Evolutionary conservation across 2,888 invertebrate genomes (phyloP).

Genomic region (Agrochola macilenta): DNA sequence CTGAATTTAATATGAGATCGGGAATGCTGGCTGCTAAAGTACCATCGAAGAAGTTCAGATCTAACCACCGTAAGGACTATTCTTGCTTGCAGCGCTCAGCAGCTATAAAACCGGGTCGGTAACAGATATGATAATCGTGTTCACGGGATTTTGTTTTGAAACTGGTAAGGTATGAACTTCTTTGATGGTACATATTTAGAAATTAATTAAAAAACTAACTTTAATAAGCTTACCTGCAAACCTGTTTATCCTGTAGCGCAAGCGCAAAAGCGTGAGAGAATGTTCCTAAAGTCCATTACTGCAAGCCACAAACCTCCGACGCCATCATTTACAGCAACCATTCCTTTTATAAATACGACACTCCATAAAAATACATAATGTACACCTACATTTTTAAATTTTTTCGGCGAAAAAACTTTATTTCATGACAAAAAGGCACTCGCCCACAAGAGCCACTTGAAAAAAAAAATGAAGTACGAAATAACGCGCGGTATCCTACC

Average conservation of each 20-base stretch:
- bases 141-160: too few relatives aligned
- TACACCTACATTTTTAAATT: slow-evolving; percentile 70
- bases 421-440: slow-evolving; percentile 83
- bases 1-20: neutral
- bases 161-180: too few relatives aligned
- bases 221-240: slow-evolving; percentile 37
- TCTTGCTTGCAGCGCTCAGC: too few relatives aligned
- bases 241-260: slow-evolving; percentile 28
- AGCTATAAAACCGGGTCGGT: too few relatives aligned
- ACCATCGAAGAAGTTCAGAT: too few relatives aligned
- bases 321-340: slow-evolving; percentile 42
- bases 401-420: slow-evolving; percentile 71
- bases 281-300: slow-evolving; percentile 24
- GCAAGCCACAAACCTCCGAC: slow-evolving; percentile 37
- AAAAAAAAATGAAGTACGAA: slow-evolving; percentile 81
- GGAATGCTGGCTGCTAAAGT: neutral
- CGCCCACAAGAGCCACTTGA: slow-evolving; percentile 78
- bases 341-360: slow-evolving; percentile 60
- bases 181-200: neutral
- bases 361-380: slow-evolving; percentile 58
- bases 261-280: slow-evolving; percentile 33
- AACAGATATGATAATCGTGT: too few relatives aligned
- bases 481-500: slow-evolving; percentile 85
- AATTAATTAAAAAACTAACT: slow-evolving; percentile 36
- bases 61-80: too few relatives aligned